These are phyloP conservation scores for Strongylocentrotus purpuratus DNA, from an alignment of 35 echinoderm and acorn worm genomes.

Conservation along the genomic window DNA sequence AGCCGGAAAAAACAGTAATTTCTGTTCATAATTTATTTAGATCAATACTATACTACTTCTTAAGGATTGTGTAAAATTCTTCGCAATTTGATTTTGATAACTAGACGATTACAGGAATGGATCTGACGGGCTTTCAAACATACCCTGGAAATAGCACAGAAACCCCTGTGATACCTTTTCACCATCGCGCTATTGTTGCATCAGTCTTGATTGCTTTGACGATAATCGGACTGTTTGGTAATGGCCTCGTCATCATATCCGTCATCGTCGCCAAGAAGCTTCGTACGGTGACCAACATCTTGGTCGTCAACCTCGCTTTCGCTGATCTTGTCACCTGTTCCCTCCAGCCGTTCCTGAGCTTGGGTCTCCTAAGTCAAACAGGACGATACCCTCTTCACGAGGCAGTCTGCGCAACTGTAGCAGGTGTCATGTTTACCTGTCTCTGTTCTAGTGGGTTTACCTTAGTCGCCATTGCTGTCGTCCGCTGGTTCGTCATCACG, in stretches of 20 bases:
- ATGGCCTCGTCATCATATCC: constrained; percentile 56
- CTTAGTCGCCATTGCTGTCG: constrained; percentile 58
- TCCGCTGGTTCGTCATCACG: constrained; percentile 66
- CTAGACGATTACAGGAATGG: not conserved
- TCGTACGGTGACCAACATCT: constrained; percentile 67
- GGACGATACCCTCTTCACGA: constrained; percentile 48
- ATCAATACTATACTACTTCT: not conserved
- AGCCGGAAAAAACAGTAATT: too few relatives aligned
- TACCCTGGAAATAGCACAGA: not conserved
- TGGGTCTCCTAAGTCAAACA: constrained; percentile 48
- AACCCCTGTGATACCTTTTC: not conserved
- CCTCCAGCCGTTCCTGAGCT: constrained; percentile 29
- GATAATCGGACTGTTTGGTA: constrained; percentile 42
- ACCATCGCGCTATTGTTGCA: not conserved
- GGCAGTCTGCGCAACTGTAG: constrained; percentile 11
- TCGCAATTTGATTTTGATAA: not conserved
- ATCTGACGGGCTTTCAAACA: not conserved
- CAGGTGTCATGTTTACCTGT: constrained; percentile 10
- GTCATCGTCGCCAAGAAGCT: constrained; percentile 67
- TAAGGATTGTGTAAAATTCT: not conserved
- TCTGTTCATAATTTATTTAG: not conserved
- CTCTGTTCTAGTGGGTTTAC: constrained; percentile 45
- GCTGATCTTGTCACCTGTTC: constrained; percentile 55
- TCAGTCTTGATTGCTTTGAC: not conserved
- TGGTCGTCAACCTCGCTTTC: constrained; percentile 70